Evolutionary conservation across 2,888 invertebrate species (phyloP).

Genomic region (Andrena bucephala): DNA sequence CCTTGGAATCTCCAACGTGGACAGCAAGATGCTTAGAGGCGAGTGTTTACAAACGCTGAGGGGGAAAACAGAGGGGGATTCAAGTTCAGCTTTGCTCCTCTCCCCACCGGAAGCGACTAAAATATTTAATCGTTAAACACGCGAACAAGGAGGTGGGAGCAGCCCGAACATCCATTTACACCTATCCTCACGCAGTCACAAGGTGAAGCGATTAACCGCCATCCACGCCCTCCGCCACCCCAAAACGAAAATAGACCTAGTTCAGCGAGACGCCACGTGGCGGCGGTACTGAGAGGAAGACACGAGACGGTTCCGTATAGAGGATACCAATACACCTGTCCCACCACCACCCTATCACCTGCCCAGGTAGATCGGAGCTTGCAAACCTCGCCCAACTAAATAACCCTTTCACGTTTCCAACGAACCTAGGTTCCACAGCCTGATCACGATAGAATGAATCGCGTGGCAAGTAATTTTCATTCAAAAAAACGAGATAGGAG

Average conservation of each 20-base stretch:
- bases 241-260: constrained; percentile 37
- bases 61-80: not conserved
- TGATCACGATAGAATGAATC: too few relatives aligned
- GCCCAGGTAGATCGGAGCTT: not conserved
- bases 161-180: constrained; percentile 36
- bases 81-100: not conserved
- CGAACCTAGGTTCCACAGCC: not conserved
- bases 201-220: constrained; percentile 33
- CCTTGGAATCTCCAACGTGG: constrained; percentile 1
- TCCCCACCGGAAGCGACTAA: not conserved
- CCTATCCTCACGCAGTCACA: constrained; percentile 32
- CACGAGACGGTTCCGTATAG: constrained; percentile 8
- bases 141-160: not conserved
- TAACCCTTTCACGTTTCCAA: not conserved
- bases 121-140: constrained; percentile 31
- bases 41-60: not conserved
- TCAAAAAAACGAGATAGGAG: too few relatives aligned
- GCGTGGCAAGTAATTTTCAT: too few relatives aligned
- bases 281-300: constrained; percentile 29
- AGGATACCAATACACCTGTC: not conserved
- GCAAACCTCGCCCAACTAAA: not conserved
- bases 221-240: constrained; percentile 41
- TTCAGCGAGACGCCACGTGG: constrained; percentile 15
- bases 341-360: not conserved
- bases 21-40: not conserved